These are phyloP conservation scores for Notodonta ziczac DNA, from an alignment of 2,888 invertebrate species.

Conservation along the genomic window DNA sequence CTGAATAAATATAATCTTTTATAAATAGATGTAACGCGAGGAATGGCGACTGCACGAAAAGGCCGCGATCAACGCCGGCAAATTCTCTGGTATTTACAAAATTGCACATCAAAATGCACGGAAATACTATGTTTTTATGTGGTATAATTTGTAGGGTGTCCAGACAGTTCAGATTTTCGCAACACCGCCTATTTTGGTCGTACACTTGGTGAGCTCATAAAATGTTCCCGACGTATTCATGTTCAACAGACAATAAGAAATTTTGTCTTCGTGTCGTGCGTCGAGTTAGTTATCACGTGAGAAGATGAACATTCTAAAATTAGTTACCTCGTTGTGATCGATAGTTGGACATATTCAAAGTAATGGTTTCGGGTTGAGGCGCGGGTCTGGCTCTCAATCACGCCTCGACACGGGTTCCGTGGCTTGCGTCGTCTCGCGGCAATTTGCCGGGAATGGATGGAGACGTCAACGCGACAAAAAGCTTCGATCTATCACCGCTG, in stretches of 20 bases:
- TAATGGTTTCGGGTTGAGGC: constrained; percentile 59
- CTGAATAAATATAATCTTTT: constrained; percentile 80
- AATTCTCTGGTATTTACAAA: constrained; percentile 46
- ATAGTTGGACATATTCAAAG: constrained; percentile 74
- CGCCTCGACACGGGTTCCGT: constrained; percentile 66
- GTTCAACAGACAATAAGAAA: constrained; percentile 53
- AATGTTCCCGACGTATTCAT: constrained; percentile 20
- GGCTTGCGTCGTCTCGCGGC: constrained; percentile 53
- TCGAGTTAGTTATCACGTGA: constrained; percentile 42
- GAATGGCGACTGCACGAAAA: constrained; percentile 48
- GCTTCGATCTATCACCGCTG: constrained; percentile 76
- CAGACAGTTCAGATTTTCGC: background rate
- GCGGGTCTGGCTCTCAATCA: constrained; percentile 67
- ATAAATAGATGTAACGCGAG: constrained; percentile 67
- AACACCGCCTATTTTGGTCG: constrained; percentile 17
- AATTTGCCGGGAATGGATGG: constrained; percentile 81
- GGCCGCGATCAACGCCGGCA: constrained; percentile 47
- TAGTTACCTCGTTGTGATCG: constrained; percentile 63
- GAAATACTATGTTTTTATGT: constrained; percentile 7
- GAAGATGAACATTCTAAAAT: constrained; percentile 61
- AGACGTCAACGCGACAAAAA: constrained; percentile 82
- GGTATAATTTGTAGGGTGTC: background rate
- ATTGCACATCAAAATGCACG: constrained; percentile 10
- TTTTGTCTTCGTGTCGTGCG: constrained; percentile 47
- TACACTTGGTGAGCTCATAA: constrained; percentile 24